Conservation (phyloP, 2,797 vertebrate genomes). For the Sebastes elongatus region DNA sequence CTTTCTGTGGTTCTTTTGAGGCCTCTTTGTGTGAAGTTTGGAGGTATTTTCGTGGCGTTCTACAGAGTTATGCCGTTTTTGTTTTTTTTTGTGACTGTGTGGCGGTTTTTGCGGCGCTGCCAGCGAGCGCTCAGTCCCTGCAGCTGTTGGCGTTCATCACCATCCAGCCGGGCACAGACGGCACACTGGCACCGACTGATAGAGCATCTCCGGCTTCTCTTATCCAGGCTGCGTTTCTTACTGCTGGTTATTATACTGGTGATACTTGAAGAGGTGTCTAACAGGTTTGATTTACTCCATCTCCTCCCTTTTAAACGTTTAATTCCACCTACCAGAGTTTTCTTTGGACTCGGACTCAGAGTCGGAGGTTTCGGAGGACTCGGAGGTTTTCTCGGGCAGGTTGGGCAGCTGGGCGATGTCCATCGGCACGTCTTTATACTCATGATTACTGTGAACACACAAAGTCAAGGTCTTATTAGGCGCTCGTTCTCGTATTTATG, state of each 20-base stretch:
- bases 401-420: constrained; percentile 97
- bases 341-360: constrained; percentile 98
- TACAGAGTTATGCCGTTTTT: not conserved
- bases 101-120: constrained; percentile 14
- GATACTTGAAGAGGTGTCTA: not conserved
- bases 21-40: not conserved
- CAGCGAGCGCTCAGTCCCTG: constrained; percentile 39
- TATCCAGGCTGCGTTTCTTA: not conserved
- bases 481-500: not conserved
- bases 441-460: constrained; percentile 84
- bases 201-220: constrained; percentile 38
- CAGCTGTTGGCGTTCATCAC: constrained; percentile 45
- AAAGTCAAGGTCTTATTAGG: not conserved
- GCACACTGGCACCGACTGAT: constrained; percentile 44
- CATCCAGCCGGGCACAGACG: constrained; percentile 28
- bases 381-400: constrained; percentile 94
- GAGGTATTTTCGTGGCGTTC: not conserved
- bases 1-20: not conserved
- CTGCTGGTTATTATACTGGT: not conserved
- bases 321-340: constrained; percentile 88
- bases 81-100: constrained; percentile 14
- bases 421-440: constrained; percentile 97
- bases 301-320: not conserved
- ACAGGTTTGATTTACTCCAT: not conserved
- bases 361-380: constrained; percentile 97